A percentile compares a stretch with the other conserved stretches of the same genome.
Conservation (phyloP, 2,113 vertebrate genomes). For the Osmerus mordax region DNA sequence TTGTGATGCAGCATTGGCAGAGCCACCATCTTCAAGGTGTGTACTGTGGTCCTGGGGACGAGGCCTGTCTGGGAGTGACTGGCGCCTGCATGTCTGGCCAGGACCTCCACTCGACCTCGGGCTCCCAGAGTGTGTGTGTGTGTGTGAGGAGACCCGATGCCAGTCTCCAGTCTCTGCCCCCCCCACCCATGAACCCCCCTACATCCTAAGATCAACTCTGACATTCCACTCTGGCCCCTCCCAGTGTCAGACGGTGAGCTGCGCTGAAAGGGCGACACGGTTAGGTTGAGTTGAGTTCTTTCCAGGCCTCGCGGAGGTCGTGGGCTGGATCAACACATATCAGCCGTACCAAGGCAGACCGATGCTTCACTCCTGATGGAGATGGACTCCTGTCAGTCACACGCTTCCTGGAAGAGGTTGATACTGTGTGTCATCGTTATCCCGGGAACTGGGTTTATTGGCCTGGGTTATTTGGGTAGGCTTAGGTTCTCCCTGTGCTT, state of each 20-base stretch:
- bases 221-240: background rate
- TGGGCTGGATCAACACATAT: background rate
- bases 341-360: slow-evolving; percentile 6
- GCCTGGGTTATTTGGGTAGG: slow-evolving; percentile 15
- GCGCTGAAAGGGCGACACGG: background rate
- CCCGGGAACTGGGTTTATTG: slow-evolving; percentile 9
- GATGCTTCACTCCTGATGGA: background rate
- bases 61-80: slow-evolving; percentile 28
- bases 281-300: slow-evolving; percentile 14
- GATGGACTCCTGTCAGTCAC: background rate
- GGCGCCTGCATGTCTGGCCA: slow-evolving; percentile 22
- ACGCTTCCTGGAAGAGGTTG: slow-evolving; percentile 1
- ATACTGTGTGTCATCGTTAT: background rate
- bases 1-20: slow-evolving; percentile 36
- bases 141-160: background rate
- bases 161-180: background rate
- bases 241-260: background rate
- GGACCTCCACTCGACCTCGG: slow-evolving; percentile 12
- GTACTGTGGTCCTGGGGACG: slow-evolving; percentile 20
- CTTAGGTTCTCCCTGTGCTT: slow-evolving; percentile 16
- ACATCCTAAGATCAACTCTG: background rate
- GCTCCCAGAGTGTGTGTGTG: background rate
- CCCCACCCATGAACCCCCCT: too few relatives aligned
- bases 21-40: slow-evolving; percentile 20
- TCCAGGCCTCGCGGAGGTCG: background rate